Evolutionary conservation across 2,888 invertebrate species (phyloP).

Genomic region (Acleris sparsana): DNA sequence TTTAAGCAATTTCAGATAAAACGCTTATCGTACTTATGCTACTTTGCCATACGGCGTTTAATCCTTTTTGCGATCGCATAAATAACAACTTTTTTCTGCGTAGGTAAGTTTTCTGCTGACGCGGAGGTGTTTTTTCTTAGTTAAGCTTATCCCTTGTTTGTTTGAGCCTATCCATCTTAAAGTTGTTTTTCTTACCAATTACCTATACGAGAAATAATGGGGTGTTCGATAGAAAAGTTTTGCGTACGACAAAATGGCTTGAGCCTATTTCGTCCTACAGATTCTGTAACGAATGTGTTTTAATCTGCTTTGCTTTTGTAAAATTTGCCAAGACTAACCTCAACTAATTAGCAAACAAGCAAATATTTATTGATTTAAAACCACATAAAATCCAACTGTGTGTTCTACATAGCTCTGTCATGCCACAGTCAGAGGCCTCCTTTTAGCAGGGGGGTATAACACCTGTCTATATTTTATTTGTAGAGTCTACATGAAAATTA

Average conservation of each 20-base stretch:
- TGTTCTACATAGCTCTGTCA: no score
- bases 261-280: not conserved
- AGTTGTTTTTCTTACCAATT: constrained; percentile 24
- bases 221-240: not conserved
- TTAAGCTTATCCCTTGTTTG: constrained; percentile 13
- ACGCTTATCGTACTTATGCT: constrained; percentile 64
- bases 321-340: no score
- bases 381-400: no score
- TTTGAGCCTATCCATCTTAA: constrained; percentile 27
- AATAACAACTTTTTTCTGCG: constrained; percentile 28
- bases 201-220: constrained; percentile 25
- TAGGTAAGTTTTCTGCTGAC: constrained; percentile 34
- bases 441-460: no score
- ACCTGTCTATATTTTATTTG: no score
- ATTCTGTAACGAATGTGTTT: no score
- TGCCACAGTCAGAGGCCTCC: no score
- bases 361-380: no score
- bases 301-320: no score
- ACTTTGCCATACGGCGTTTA: constrained; percentile 39
- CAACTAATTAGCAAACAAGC: no score
- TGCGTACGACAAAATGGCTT: not conserved
- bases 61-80: constrained; percentile 34
- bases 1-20: constrained; percentile 72
- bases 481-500: no score
- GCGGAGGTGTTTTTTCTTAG: constrained; percentile 27